phyloP scores from a whole-genome alignment of 2,888 invertebrate genomes.

The Onthophagus sagittarius region DNA sequence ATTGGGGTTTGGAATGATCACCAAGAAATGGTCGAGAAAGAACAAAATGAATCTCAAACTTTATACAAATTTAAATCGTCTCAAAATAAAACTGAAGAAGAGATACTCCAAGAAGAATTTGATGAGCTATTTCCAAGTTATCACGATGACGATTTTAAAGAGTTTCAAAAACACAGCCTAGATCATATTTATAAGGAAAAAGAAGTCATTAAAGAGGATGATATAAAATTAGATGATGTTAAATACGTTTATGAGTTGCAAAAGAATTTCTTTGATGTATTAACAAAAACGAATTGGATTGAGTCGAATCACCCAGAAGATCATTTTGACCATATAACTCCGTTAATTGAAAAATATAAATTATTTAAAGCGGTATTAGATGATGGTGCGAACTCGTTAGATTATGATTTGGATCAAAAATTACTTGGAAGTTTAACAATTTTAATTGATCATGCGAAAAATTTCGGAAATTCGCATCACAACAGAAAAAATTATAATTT shows the following conservation, averaged over 20 bases:
- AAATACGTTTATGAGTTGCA: constrained; percentile 60
- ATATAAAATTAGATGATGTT: constrained; percentile 56
- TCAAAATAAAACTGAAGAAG: constrained; percentile 65
- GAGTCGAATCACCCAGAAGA: constrained; percentile 43
- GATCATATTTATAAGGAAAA: constrained; percentile 19
- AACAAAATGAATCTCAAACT: constrained; percentile 71
- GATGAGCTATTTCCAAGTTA: constrained; percentile 67
- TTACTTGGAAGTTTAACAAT: constrained; percentile 58
- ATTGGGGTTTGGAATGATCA: constrained; percentile 74
- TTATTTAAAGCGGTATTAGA: constrained; percentile 56
- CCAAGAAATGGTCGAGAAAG: constrained; percentile 62
- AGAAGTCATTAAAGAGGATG: constrained; percentile 29
- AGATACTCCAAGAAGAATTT: constrained; percentile 61
- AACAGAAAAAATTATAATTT: constrained; percentile 56
- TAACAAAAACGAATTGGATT: constrained; percentile 61
- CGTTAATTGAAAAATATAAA: constrained; percentile 58
- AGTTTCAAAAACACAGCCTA: constrained; percentile 2
- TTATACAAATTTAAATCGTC: constrained; percentile 51
- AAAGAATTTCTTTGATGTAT: constrained; percentile 55
- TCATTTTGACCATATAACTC: constrained; percentile 48
- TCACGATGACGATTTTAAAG: constrained; percentile 51
- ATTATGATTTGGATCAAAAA: constrained; percentile 53
- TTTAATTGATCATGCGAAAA: constrained; percentile 53
- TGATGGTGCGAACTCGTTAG: constrained; percentile 52
- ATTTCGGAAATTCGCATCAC: constrained; percentile 45